Evolutionary conservation across 2,888 invertebrate species (phyloP).

Genomic region (Rambutsinella grinnellia): DNA sequence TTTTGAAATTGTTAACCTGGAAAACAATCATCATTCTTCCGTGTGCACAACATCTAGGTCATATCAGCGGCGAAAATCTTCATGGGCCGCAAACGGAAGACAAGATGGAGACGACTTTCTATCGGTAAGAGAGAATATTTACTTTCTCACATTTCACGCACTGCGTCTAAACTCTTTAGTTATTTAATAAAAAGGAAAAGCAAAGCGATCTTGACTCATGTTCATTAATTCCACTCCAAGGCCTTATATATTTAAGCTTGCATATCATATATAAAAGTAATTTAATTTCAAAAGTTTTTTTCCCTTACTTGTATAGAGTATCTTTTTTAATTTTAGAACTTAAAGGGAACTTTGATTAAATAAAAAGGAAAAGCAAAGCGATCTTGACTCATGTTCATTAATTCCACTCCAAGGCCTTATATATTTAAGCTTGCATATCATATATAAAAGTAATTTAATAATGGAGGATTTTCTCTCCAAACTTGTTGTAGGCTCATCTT

Average conservation of each 20-base stretch:
- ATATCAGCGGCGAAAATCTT: slow-evolving; percentile 59
- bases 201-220: neutral
- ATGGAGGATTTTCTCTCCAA: neutral
- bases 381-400: neutral
- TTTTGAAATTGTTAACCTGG: slow-evolving; percentile 28
- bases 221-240: neutral
- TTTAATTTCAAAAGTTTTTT: neutral
- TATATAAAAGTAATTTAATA: neutral
- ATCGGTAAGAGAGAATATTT: slow-evolving; percentile 59
- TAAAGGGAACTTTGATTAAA: neutral
- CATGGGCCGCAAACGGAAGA: slow-evolving; percentile 67
- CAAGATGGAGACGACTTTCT: slow-evolving; percentile 67
- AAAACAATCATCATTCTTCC: slow-evolving; percentile 26
- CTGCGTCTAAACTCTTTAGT: neutral
- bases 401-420: neutral
- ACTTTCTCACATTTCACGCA: neutral
- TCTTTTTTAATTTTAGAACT: neutral
- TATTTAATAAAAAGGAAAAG: neutral
- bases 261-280: neutral
- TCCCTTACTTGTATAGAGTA: neutral
- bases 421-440: neutral
- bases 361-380: neutral
- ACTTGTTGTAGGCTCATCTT: too few relatives aligned
- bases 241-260: neutral
- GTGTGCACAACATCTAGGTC: slow-evolving; percentile 26